A percentile compares a stretch with the other conserved stretches of the same genome.
phyloP scores from a whole-genome alignment of 2,797 vertebrate species.

The Paramormyrops hopkinsi region DNA sequence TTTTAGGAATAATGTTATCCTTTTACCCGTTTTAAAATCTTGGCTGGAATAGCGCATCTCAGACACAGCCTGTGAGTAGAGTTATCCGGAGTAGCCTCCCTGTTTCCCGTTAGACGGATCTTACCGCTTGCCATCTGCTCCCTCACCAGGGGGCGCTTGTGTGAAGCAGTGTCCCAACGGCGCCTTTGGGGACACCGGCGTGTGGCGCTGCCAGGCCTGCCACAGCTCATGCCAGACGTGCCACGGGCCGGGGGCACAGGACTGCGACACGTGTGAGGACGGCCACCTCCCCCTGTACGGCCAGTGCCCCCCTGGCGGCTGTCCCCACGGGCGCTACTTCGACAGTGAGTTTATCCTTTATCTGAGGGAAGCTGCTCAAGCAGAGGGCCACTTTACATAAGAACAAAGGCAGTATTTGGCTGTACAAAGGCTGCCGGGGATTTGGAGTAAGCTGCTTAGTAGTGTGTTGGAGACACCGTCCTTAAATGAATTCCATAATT shows the following conservation, averaged over 20 bases:
- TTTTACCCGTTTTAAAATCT: not conserved
- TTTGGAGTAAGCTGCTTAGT: constrained; percentile 3
- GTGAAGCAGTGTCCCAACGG: constrained; percentile 60
- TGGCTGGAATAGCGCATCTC: not conserved
- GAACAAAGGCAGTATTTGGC: not conserved
- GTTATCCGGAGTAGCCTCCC: not conserved
- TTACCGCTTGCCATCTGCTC: not conserved
- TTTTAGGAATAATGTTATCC: not conserved
- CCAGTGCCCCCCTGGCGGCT: constrained; percentile 61
- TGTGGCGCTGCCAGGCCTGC: constrained; percentile 64
- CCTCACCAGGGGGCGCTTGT: constrained; percentile 55
- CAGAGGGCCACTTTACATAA: not conserved
- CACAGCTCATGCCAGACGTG: constrained; percentile 63
- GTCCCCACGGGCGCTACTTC: constrained; percentile 60
- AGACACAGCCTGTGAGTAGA: not conserved
- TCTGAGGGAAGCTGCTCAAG: not conserved
- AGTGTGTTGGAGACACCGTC: not conserved
- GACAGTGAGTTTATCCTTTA: constrained; percentile 51
- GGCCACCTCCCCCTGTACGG: constrained; percentile 57
- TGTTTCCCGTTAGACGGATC: not conserved
- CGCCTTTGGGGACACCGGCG: constrained; percentile 57
- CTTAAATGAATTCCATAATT: constrained; percentile 9
- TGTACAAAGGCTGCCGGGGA: not conserved
- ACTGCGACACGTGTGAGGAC: constrained; percentile 59
- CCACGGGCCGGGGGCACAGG: constrained; percentile 51